Conservation (phyloP, 2,113 vertebrate genomes). For the Pollimyrus isidori region DNA sequence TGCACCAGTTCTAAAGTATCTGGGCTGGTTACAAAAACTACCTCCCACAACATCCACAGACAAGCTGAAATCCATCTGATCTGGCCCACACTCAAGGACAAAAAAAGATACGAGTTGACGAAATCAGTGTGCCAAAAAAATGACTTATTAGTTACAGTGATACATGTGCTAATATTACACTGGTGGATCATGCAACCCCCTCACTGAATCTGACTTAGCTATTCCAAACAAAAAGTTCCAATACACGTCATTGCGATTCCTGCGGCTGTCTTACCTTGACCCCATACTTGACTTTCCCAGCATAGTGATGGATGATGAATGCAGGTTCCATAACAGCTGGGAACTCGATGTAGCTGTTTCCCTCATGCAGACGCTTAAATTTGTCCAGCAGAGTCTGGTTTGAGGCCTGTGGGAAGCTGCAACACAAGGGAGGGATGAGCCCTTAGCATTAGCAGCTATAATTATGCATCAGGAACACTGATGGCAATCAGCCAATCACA, state of each 20-base stretch:
- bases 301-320: slow-evolving; percentile 94
- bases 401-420: slow-evolving; percentile 89
- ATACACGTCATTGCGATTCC: not conserved
- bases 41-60: not conserved
- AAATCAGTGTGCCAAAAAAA: not conserved
- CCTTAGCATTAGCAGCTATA: not conserved
- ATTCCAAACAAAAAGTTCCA: not conserved
- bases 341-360: slow-evolving; percentile 93
- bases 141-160: not conserved
- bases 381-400: slow-evolving; percentile 96
- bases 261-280: slow-evolving; percentile 76
- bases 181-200: not conserved
- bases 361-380: slow-evolving; percentile 91
- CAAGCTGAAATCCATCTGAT: not conserved
- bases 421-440: no score
- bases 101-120: not conserved
- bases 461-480: not conserved
- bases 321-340: slow-evolving; percentile 95
- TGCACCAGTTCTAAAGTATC: not conserved
- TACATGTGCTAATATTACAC: not conserved
- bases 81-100: not conserved
- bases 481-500: not conserved
- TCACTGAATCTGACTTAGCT: not conserved
- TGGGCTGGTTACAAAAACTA: not conserved
- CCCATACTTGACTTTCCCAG: slow-evolving; percentile 95